Conservation (phyloP, 2,888 invertebrate species). For the Resseliella maxima region DNA sequence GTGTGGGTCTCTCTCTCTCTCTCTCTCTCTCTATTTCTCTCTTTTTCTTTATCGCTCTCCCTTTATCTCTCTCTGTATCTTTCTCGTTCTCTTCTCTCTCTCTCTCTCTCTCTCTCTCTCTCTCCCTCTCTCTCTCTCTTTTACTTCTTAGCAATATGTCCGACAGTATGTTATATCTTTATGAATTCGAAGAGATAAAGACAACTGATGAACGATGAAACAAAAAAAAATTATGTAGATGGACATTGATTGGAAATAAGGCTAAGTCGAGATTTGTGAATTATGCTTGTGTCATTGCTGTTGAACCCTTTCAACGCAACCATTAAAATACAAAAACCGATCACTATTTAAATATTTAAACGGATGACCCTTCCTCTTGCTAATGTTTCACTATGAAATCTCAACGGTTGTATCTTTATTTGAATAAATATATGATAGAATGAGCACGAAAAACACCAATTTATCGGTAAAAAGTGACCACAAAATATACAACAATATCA, state of each 20-base stretch:
- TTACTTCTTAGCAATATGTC: no score
- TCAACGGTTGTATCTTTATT: background rate
- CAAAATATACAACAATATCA: background rate
- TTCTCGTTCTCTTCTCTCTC: no score
- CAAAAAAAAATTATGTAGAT: background rate
- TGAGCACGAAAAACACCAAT: background rate
- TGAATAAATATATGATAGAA: background rate
- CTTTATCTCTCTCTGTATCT: no score
- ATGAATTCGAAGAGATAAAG: background rate
- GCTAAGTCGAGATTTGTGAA: conserved; percentile 48
- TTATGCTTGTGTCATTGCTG: background rate
- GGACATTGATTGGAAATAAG: conserved; percentile 41
- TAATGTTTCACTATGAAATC: background rate
- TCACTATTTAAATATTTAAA: conserved; percentile 37
- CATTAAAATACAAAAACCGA: background rate
- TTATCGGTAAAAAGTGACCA: background rate
- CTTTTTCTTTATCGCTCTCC: no score
- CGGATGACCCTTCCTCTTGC: conserved; percentile 4
- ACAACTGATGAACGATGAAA: background rate
- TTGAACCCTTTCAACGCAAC: conserved; percentile 10
- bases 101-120: no score
- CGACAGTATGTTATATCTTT: background rate
- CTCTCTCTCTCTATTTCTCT: no score
- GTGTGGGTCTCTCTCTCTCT: no score
- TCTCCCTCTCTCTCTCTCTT: no score